phyloP scores from a whole-genome alignment of 1,140 invertebrate genomes.

The Glossosoma conforme region DNA sequence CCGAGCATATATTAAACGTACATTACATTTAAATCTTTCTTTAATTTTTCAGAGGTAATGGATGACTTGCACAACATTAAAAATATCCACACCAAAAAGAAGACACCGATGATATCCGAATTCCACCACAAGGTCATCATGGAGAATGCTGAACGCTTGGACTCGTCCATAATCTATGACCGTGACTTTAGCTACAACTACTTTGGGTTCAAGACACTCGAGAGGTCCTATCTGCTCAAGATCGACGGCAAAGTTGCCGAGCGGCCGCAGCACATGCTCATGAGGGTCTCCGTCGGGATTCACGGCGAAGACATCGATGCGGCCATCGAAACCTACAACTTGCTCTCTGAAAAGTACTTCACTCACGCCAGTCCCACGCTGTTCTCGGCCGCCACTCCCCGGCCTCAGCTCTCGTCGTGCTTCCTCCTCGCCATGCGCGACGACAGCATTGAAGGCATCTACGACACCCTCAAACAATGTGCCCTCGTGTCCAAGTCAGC shows the following conservation, averaged over 20 bases:
- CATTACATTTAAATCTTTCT: no score
- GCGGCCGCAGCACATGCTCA: slow-evolving; percentile 97
- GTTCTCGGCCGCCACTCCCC: slow-evolving; percentile 89
- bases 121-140: slow-evolving; percentile 79
- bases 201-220: slow-evolving; percentile 98
- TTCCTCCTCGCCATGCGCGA: slow-evolving; percentile 93
- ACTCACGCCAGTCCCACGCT: slow-evolving; percentile 97
- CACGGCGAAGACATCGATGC: slow-evolving; percentile 91
- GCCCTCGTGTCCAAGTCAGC: slow-evolving; percentile 96
- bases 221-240: slow-evolving; percentile 91
- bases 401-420: slow-evolving; percentile 93
- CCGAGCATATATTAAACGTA: neutral
- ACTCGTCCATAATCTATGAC: slow-evolving; percentile 97
- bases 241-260: slow-evolving; percentile 93
- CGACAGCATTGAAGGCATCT: slow-evolving; percentile 99
- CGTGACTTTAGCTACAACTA: slow-evolving; percentile 97
- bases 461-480: slow-evolving; percentile 89
- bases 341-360: slow-evolving; percentile 93
- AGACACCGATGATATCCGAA: slow-evolving; percentile 81
- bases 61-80: slow-evolving; percentile 75
- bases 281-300: slow-evolving; percentile 96
- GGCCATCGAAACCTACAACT: slow-evolving; percentile 95
- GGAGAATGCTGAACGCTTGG: slow-evolving; percentile 80
- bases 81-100: slow-evolving; percentile 66
- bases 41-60: slow-evolving; percentile 77